Evolutionary conservation across 1,140 invertebrate species (phyloP).

Genomic region (Cotesia glomerata): DNA sequence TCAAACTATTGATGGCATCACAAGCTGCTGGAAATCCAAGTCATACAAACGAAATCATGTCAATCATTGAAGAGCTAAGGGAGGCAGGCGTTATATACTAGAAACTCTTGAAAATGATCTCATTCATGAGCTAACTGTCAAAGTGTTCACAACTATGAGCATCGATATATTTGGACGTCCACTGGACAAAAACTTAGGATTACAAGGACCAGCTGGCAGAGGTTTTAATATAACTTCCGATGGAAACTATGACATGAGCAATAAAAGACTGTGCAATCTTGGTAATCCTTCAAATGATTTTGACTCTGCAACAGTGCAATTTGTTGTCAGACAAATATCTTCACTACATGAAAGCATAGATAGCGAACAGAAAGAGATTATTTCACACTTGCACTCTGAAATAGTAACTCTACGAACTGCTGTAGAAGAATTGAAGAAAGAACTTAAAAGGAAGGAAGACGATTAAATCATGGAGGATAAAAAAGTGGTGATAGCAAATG

Average conservation of each 20-base stretch:
- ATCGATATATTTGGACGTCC: too few species aligned
- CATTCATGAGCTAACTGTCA: not conserved
- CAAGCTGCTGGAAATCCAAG: not conserved
- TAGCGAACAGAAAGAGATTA: not conserved
- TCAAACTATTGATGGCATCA: too few species aligned
- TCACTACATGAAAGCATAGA: not conserved
- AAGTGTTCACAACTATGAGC: too few species aligned
- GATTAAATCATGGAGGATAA: too few species aligned
- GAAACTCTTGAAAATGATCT: not conserved
- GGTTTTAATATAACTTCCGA: too few species aligned
- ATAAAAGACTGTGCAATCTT: conserved; percentile 25
- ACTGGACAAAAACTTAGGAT: too few species aligned
- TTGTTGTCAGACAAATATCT: not conserved
- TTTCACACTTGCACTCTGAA: not conserved
- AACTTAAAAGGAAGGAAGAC: too few species aligned
- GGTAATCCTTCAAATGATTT: not conserved
- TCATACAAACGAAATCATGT: conserved; percentile 11
- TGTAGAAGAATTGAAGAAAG: not conserved
- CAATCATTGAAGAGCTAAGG: conserved; percentile 8
- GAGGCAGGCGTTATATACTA: conserved; percentile 15
- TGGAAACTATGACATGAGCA: too few species aligned
- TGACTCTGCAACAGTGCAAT: not conserved
- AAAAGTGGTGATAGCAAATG: too few species aligned
- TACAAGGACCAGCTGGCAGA: too few species aligned
- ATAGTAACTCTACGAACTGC: not conserved